Percentiles rank a stretch among this genome's conserved stretches.
phyloP scores from a whole-genome alignment of 2,888 invertebrate genomes.

The Catonia carolina region DNA sequence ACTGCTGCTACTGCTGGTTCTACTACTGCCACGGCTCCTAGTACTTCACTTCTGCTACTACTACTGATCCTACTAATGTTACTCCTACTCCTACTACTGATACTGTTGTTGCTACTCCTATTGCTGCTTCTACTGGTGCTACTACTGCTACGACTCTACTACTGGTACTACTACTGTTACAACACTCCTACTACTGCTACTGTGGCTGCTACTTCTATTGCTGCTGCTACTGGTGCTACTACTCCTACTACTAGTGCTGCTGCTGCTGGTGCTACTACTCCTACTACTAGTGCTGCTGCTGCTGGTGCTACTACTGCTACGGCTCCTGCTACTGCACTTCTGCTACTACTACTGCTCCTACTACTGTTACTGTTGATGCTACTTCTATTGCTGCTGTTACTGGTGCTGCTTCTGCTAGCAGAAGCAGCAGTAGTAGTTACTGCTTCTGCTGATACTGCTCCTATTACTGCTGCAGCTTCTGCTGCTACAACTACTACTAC shows the following conservation, averaged over 20 bases:
- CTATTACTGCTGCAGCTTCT: background rate
- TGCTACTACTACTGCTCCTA: background rate
- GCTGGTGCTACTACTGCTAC: background rate
- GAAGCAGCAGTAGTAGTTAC: background rate
- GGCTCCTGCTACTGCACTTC: background rate
- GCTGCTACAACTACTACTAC: background rate
- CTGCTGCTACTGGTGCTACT: background rate
- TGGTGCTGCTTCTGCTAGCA: background rate
- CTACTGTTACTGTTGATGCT: background rate
- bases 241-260: too few species aligned
- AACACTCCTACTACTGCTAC: constrained; percentile 3
- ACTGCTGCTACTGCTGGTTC: background rate
- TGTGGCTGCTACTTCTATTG: background rate
- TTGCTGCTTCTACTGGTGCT: constrained; percentile 6
- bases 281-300: background rate
- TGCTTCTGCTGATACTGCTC: background rate
- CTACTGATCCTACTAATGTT: too few species aligned
- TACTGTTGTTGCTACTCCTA: constrained; percentile 6
- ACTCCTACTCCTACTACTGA: background rate
- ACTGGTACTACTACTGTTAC: constrained; percentile 11
- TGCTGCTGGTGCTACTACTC: too few species aligned
- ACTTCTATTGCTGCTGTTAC: background rate
- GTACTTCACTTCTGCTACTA: background rate
- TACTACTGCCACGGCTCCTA: background rate
- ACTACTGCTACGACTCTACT: constrained; percentile 12